Evolutionary conservation across 2,888 invertebrate species (phyloP), one percentile per base, ranked within the genome.

Genomic region (Hemicrepidius hirtus): DNA sequence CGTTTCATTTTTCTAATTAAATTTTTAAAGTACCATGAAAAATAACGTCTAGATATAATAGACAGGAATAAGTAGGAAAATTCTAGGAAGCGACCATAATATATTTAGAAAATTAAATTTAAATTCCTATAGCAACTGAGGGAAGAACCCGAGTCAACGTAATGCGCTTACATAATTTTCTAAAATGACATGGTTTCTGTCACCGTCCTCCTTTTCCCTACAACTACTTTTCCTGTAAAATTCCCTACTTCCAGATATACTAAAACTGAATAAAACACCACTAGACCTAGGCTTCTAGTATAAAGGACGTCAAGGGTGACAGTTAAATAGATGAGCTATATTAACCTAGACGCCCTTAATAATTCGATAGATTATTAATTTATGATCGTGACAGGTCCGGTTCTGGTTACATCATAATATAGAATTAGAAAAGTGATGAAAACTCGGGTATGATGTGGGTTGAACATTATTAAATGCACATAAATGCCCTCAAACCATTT

Each of bases 101-200:
- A 62, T 62, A 44, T 62, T 62, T 62, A 41, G 60, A 44, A 62
- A 62, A 62, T 62, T 62, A 62, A 62, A 44, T 62, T 44, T 62
- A 62, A 60, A 62, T 13, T 62, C 60, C 2, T 44, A 10, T 16
- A 62, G 13, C 5, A 44, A 44, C 60, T 18, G 35, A 37, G 12
- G 3, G 55, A 35, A 55, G 21, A 40, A 40, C 44, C 9, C 24
- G 28, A 41, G 60, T 62, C 28, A 32, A 24, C 60, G 41, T 62
- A 62, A 62, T 62, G 24, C 41, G 12, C 60, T 28, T 62, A 62
- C 60, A 44, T 62, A 62, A 62, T 62, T 62, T 41, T 62, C 44
- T 16, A 12, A 16, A 21, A 24, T 62, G 60, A 62, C 21, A 44
- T 9, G 57, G 57, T 57, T 57, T 57, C 35, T 35, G 55, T 18